phyloP scores from a whole-genome alignment of 30 jellyfish, hydroid and myxozoan genomes.

The Pelagia noctiluca region DNA sequence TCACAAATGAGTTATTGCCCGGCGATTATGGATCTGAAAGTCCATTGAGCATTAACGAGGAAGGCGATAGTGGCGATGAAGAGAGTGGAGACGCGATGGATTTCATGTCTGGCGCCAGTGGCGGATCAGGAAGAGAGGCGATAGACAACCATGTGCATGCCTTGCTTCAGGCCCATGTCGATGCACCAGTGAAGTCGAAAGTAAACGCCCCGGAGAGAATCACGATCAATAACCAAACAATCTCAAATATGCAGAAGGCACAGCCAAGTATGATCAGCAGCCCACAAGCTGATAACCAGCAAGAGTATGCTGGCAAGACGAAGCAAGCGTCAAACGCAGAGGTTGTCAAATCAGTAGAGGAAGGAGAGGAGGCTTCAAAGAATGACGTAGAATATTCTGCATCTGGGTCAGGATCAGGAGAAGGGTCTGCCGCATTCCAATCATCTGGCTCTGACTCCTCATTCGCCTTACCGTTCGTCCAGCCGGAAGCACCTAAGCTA shows the following conservation, averaged over 20 bases:
- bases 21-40: constrained; percentile 90
- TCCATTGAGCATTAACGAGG: constrained; percentile 77
- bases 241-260: no score
- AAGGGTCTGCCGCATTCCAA: constrained; percentile 51
- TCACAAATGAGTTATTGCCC: constrained; percentile 71
- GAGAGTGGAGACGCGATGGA: constrained; percentile 66
- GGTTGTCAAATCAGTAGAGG: constrained; percentile 26
- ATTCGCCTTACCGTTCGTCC: constrained; percentile 64
- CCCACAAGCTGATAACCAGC: no score
- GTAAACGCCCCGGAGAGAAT: constrained; percentile 46
- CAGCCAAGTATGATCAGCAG: no score
- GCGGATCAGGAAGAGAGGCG: constrained; percentile 66
- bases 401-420: constrained; percentile 89
- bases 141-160: constrained; percentile 64
- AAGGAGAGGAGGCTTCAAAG: constrained; percentile 13
- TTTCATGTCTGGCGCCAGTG: constrained; percentile 85
- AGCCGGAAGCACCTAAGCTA: constrained; percentile 61
- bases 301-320: no score
- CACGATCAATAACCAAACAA: not conserved
- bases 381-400: constrained; percentile 47
- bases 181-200: constrained; percentile 38
- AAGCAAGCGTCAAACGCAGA: constrained; percentile 35
- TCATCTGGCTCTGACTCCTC: constrained; percentile 75
- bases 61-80: constrained; percentile 63
- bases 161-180: constrained; percentile 66